phyloP scores from a whole-genome alignment of 2,797 vertebrate species.

The Myiotriccus ornatus region DNA sequence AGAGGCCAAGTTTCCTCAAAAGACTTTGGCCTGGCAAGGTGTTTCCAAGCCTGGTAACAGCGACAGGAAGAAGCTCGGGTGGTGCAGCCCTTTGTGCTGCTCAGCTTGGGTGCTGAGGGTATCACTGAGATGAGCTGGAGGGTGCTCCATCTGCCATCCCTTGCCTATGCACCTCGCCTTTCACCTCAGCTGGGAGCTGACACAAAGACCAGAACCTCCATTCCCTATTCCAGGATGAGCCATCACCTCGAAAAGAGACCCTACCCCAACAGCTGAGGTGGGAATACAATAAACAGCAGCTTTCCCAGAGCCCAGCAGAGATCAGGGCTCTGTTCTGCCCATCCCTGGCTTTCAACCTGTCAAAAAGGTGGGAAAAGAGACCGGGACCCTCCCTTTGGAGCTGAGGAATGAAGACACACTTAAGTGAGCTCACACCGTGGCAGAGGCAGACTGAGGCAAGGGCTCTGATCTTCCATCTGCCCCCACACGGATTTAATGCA shows the following conservation, averaged over 20 bases:
- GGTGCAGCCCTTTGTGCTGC: neutral
- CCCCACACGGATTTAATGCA: neutral
- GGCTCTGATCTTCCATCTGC: neutral
- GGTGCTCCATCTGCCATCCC: neutral
- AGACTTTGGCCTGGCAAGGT: neutral
- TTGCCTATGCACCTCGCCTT: rapidly evolving
- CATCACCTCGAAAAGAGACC: neutral
- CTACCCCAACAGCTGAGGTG: rapidly evolving
- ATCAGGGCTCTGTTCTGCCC: neutral
- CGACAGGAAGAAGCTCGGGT: neutral
- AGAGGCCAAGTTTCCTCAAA: conserved; percentile 50
- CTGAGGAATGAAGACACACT: neutral
- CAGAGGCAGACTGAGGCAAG: neutral
- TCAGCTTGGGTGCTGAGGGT: neutral
- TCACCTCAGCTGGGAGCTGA: rapidly evolving
- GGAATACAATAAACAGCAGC: rapidly evolving
- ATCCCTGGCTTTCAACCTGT: neutral
- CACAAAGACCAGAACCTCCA: neutral
- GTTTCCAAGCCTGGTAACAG: neutral
- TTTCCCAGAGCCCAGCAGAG: neutral
- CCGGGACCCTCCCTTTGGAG: neutral
- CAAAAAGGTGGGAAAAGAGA: neutral
- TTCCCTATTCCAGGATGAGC: neutral
- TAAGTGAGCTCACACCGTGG: rapidly evolving
- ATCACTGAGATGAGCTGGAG: neutral